A percentile compares a stretch with the other conserved stretches of the same genome.
Conservation (phyloP, 2,797 vertebrate species). For the Salmo trutta region DNA sequence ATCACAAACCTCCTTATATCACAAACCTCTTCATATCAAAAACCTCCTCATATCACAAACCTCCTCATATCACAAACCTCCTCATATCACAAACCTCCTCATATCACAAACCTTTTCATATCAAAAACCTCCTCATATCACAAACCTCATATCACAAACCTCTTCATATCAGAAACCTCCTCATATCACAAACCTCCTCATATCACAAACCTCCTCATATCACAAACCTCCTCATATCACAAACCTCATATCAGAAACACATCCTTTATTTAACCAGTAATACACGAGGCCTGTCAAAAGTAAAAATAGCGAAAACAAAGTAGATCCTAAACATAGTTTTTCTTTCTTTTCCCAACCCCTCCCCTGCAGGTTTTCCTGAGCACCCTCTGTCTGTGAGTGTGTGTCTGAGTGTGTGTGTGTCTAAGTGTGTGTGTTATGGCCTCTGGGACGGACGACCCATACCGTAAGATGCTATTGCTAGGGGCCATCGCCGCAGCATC, state of each 20-base stretch:
- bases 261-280: background rate
- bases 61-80: no score
- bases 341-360: background rate
- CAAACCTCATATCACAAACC: no score
- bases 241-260: background rate
- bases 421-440: slow-evolving; percentile 61
- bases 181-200: no score
- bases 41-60: no score
- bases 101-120: no score
- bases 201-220: no score
- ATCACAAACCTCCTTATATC: no score
- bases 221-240: background rate
- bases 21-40: no score
- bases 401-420: slow-evolving; percentile 48
- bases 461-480: slow-evolving; percentile 74
- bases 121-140: no score
- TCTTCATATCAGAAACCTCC: no score
- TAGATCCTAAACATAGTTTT: background rate
- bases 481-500: slow-evolving; percentile 80
- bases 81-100: no score
- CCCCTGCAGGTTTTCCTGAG: slow-evolving; percentile 64
- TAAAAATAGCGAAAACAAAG: no score
- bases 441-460: slow-evolving; percentile 36
- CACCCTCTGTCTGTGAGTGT: slow-evolving; percentile 39
- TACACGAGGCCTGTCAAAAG: background rate